Conservation (phyloP, 2,888 invertebrate species). For the Bombylius discolor region DNA sequence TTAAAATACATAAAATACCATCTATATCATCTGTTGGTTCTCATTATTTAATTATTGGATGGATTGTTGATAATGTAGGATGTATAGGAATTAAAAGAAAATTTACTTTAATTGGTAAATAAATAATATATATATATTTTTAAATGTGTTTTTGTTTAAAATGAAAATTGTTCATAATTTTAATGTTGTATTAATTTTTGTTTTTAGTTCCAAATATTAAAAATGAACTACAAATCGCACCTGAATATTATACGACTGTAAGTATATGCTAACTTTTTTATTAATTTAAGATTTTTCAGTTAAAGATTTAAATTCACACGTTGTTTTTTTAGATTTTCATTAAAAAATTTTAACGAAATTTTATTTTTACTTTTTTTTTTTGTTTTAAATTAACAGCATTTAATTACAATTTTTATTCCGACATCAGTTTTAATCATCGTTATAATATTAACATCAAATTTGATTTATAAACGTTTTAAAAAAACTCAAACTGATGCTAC, state of each 20-base stretch:
- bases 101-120: conserved; percentile 22
- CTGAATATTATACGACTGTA: background rate
- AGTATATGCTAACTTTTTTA: background rate
- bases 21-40: conserved; percentile 4
- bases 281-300: no score
- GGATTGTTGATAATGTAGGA: conserved; percentile 22
- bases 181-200: conserved; percentile 5
- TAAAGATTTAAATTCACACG: no score
- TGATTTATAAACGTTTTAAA: conserved; percentile 3
- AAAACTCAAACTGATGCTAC: conserved; percentile 1
- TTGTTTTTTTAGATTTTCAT: no score
- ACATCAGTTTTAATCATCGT: background rate
- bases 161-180: background rate
- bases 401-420: conserved; percentile 3
- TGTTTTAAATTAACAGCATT: background rate
- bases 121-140: background rate
- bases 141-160: background rate
- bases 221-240: background rate
- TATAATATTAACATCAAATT: background rate
- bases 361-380: no score
- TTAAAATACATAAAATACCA: background rate
- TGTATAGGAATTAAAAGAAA: conserved; percentile 23
- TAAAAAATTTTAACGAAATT: no score
- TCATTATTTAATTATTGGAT: conserved; percentile 18
- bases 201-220: conserved; percentile 5